phyloP scores from a whole-genome alignment of 2,797 vertebrate genomes.

The Avahi laniger region DNA sequence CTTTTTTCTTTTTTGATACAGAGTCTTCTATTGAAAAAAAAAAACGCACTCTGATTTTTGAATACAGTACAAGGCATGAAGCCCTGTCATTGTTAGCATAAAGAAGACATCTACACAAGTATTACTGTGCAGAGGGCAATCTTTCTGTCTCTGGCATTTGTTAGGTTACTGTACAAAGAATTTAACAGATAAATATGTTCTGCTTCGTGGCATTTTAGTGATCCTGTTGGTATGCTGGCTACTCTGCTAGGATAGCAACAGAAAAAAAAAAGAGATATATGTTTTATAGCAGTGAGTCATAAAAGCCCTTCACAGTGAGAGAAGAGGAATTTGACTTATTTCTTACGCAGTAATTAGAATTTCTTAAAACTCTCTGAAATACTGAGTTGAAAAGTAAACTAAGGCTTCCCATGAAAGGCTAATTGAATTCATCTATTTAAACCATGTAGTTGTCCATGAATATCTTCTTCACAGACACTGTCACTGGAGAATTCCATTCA shows the following conservation, averaged over 20 bases:
- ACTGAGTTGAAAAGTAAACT: constrained; percentile 74
- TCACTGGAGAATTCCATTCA: constrained; percentile 33
- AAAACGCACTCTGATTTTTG: constrained; percentile 73
- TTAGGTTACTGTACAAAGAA: constrained; percentile 82
- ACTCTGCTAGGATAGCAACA: constrained; percentile 75
- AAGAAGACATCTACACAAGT: constrained; percentile 80
- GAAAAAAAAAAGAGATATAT: constrained; percentile 79
- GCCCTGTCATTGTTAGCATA: constrained; percentile 81
- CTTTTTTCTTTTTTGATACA: constrained; percentile 71
- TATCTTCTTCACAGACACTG: constrained; percentile 42
- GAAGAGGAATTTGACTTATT: constrained; percentile 83
- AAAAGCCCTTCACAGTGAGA: constrained; percentile 81
- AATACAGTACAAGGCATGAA: constrained; percentile 63
- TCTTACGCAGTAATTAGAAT: constrained; percentile 83
- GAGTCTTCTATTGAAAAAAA: constrained; percentile 42
- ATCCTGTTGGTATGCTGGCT: constrained; percentile 83
- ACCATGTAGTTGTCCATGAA: neutral
- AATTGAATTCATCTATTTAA: constrained; percentile 56
- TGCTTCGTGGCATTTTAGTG: constrained; percentile 82
- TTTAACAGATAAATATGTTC: constrained; percentile 83
- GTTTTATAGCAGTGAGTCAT: constrained; percentile 80
- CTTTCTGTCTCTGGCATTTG: constrained; percentile 81
- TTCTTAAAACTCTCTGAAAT: constrained; percentile 82
- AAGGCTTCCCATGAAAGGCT: constrained; percentile 30
- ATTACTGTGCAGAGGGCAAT: constrained; percentile 78